Base-by-base conservation (phyloP, 2,888 invertebrate species). In the Parnassius smintheus region DNA sequence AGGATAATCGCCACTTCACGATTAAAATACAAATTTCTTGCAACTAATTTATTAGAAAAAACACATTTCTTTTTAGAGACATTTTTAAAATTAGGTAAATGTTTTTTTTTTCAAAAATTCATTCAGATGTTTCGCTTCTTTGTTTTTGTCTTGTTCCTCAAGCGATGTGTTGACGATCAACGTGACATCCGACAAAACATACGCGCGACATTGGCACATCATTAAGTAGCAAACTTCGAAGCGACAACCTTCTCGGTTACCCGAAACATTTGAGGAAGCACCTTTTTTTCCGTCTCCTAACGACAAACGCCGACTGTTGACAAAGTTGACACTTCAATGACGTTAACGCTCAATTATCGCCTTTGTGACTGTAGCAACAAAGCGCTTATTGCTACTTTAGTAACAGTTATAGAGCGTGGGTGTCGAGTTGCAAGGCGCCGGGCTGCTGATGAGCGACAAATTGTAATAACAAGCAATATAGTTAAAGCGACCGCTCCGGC, bases 391-490 rank as follows among this genome's bases (percentile, higher is more conserved):
- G 41, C 52, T 13, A 25, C 9, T 46, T n/a, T 13, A 2, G 49
- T 13, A 13, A 13, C 12, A 9, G 7, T 9, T n/a, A n/a, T n/a
- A 18, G 2, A 9, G n/a, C 8, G 54, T 13, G 42, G 63, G 81
- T 87, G 74, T 88, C 81, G 74, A 72, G 73, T 89, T 82, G 78
- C 87, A 82, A 83, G 76, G 75, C 73, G 76, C 78, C 81, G 81
- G 76, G 73, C 78, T 84, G 72, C 78, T 84, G 85, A 88, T 88
- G 86, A 88, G 81, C 80, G 85, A 85, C 88, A 82, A 77, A 76
- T 85, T 86, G 81, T 82, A 86, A 88, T 77, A 89, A 88, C 89
- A 88, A 79, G 80, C 77, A 78, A 79, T 83, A 76, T 86, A 83
- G 84, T 81, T 74, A 71, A 66, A 70, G 65, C 66, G 68, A 71